Evolutionary conservation across 2,888 invertebrate genomes (phyloP), one percentile per base, ranked within the genome.

Genomic region (Operophtera brumata): DNA sequence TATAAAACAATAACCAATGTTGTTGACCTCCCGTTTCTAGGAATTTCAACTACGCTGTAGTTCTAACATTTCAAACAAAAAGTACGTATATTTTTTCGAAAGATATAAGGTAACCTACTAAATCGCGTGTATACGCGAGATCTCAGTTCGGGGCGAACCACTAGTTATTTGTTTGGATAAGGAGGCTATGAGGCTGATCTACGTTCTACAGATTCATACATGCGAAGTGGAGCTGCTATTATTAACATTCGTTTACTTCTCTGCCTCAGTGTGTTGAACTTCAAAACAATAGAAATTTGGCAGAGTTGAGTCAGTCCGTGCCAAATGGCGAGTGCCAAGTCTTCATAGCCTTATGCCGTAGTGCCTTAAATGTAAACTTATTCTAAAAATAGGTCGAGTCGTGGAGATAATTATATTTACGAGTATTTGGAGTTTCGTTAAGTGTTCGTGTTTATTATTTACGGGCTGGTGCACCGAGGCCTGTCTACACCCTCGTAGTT

Each of bases 211-310:
- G 14, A 6, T 39, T 39, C 12, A 20, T 20, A 20, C 20, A 20
- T 3, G 20, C 20, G 7, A 8, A 39, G 2, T 39, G 8, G 28
- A 28, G 5, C 28, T 35, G 5, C 30, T 30, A 8, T 30, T 30
- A 30, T 2, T 40, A 14, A 4, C 1, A 39, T 10, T 20, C 9
- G 2, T 37, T 40, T n/a, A 28, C 26, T 36, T n/a, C 44, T 13
- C 52, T 53, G 54, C 47, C 44, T 30, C n/a, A 11, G 25, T 11
- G 43, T 37, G 57, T 61, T 61, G 61, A 61, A 65, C 59, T 62
- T 64, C 59, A 60, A 67, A 71, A 76, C 69, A 73, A 74, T 74
- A 63, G 61, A 57, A 67, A 68, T 71, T 74, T 76, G 73, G 71
- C 69, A 68, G 52, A 59, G 64, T 47, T 53, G 41, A 54, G 61